Evolutionary conservation across 1,140 invertebrate genomes (phyloP), one percentile per base, ranked within the genome.

Genomic region (Scaptomyza montana): DNA sequence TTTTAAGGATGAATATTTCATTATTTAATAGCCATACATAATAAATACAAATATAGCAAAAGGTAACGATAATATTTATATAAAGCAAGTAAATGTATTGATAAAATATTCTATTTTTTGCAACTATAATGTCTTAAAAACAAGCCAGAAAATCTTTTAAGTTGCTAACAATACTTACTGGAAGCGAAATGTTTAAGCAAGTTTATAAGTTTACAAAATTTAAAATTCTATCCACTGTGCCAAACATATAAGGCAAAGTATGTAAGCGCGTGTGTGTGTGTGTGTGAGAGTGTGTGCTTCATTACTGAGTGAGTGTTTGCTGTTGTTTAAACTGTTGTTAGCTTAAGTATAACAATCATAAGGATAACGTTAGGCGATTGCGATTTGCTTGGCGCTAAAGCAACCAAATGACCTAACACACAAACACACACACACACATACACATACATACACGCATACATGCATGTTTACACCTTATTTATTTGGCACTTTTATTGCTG

Each of bases 341-440:
- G 87, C 82, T 87, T 86, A 87, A 87, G 81, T 86, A 86, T 87
- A 81, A 86, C 82, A 86, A 86, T 86, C 82, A 86, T 86, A 82
- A 86, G 82, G 82, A 86, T 86, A 86, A 87, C 78, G 71, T 81
- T 59, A 65, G 82, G 63, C 75, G 66, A 81, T 86, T 74, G 74
- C 57, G 72, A 74, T 74, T 77, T 77, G 64, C 60, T 77, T 74
- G 65, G 55, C 72, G 74, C 69, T 77, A 64, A 74, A 74, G 74
- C 60, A 74, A 50, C 73, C 77, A 62, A 55, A 64, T 47, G 41
- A 56, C 43, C 71, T 68, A 41, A 56, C 41, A 13, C 33, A 21
- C 53, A 60, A 41, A 56, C 41, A 13, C 33, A 21, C 53, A 60
- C 56, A 62, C 51, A 51, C 55, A 21, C 41, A 19, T 61, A 53